Conservation (phyloP, 2,888 invertebrate species). For the Petrophora chlorosata region DNA sequence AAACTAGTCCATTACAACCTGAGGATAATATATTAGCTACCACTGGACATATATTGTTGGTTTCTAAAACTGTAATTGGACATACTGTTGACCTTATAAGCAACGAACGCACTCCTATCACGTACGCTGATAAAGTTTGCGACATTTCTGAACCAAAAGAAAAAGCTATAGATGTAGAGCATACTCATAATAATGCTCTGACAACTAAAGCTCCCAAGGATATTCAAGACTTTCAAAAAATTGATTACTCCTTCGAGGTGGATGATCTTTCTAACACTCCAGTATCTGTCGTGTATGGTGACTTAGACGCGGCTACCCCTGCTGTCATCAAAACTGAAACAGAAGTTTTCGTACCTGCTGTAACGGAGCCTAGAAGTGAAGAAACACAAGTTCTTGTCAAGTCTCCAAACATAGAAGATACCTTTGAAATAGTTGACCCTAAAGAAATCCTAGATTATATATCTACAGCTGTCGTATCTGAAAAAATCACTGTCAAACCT, state of each 20-base stretch:
- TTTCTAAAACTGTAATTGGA: slow-evolving; percentile 29
- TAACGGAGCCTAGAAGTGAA: background rate
- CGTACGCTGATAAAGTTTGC: background rate
- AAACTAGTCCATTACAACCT: background rate
- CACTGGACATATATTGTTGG: background rate
- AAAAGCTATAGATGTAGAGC: background rate
- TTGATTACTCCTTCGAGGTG: slow-evolving; percentile 52
- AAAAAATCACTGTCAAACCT: slow-evolving; percentile 1
- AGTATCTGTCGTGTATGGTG: slow-evolving; percentile 48
- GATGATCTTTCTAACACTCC: slow-evolving; percentile 57
- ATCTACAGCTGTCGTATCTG: background rate
- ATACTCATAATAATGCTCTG: slow-evolving; percentile 2
- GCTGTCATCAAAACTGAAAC: slow-evolving; percentile 28
- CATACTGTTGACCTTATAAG: slow-evolving; percentile 31
- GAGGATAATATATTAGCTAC: background rate
- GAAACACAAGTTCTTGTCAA: background rate
- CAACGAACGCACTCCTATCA: slow-evolving; percentile 22
- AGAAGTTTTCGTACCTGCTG: slow-evolving; percentile 8
- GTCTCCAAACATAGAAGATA: slow-evolving; percentile 20
- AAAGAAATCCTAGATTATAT: slow-evolving; percentile 28
- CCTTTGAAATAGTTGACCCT: slow-evolving; percentile 33
- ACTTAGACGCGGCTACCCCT: slow-evolving; percentile 31
- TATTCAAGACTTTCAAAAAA: slow-evolving; percentile 30
- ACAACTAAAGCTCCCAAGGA: slow-evolving; percentile 19
- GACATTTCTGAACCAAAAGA: background rate